These are phyloP conservation scores for Seison nebaliae DNA, from an alignment of 1,140 invertebrate genomes.

Conservation along the genomic window DNA sequence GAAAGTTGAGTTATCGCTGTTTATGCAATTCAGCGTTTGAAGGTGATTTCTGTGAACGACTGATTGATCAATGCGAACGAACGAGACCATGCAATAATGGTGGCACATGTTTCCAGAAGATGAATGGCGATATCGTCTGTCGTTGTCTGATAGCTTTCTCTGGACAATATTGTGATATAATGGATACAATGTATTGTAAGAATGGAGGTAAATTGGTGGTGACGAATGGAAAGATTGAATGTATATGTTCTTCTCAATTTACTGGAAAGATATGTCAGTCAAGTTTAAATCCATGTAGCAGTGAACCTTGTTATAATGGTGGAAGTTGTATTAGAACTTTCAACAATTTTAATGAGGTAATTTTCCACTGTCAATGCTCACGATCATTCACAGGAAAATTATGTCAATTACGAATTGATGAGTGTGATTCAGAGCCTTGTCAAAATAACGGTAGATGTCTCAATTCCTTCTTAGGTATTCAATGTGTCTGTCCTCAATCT, in stretches of 20 bases:
- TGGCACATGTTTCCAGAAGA: slow-evolving; percentile 14
- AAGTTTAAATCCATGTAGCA: slow-evolving; percentile 35
- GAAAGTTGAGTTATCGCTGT: slow-evolving; percentile 22
- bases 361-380: slow-evolving; percentile 36
- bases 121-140: slow-evolving; percentile 27
- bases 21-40: slow-evolving; percentile 2
- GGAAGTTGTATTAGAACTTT: slow-evolving; percentile 3
- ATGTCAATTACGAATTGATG: slow-evolving; percentile 57
- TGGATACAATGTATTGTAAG: slow-evolving; percentile 14
- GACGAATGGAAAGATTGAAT: slow-evolving; percentile 5
- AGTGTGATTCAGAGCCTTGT: slow-evolving; percentile 14
- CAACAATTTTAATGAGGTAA: slow-evolving; percentile 5
- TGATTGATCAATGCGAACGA: slow-evolving; percentile 2
- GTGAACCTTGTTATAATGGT: slow-evolving; percentile 8
- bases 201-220: slow-evolving; percentile 11
- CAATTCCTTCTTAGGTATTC: too few species aligned
- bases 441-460: slow-evolving; percentile 8
- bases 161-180: slow-evolving; percentile 10
- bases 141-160: slow-evolving; percentile 21
- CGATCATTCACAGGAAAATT: slow-evolving; percentile 70
- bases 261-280: slow-evolving; percentile 61
- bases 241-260: slow-evolving; percentile 60
- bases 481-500: background rate
- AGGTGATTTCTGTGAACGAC: slow-evolving; percentile 4
- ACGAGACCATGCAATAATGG: slow-evolving; percentile 16